Percentiles rank a stretch among this genome's conserved stretches.
Conservation (phyloP, 2,113 vertebrate species). For the Xenopus laevis region DNA sequence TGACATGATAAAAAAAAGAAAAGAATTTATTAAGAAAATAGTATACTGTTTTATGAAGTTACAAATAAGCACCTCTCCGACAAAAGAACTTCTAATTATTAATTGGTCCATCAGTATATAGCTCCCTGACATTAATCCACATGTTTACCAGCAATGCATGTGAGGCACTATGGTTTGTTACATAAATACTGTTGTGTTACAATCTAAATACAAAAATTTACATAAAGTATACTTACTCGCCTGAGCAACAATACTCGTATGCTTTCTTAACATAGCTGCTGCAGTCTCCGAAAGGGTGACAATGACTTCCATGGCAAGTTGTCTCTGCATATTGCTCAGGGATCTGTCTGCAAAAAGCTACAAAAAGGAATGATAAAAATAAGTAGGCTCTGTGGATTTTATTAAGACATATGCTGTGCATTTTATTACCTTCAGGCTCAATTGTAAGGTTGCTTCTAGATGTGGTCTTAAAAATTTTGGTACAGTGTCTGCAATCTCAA, state of each 20-base stretch:
- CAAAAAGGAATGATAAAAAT: constrained; percentile 35
- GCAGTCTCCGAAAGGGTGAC: constrained; percentile 95
- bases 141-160: too few species aligned
- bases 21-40: too few species aligned
- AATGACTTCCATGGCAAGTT: constrained; percentile 91
- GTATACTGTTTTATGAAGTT: too few species aligned
- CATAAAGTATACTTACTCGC: constrained; percentile 74
- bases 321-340: constrained; percentile 93
- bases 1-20: too few species aligned
- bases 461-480: constrained; percentile 93
- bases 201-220: too few species aligned
- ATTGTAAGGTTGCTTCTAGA: constrained; percentile 88
- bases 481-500: constrained; percentile 94
- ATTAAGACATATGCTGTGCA: constrained; percentile 19
- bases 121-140: too few species aligned
- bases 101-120: too few species aligned
- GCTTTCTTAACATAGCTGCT: constrained; percentile 93
- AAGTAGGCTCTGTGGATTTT: background rate
- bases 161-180: too few species aligned
- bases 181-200: too few species aligned
- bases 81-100: too few species aligned
- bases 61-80: too few species aligned
- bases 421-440: constrained; percentile 82
- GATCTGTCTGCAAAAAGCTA: constrained; percentile 89
- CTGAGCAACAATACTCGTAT: constrained; percentile 87